A percentile compares a stretch with the other conserved stretches of the same genome.
These are phyloP conservation scores for Eidolon helvum DNA, from an alignment of 2,113 vertebrate genomes.

Conservation along the genomic window DNA sequence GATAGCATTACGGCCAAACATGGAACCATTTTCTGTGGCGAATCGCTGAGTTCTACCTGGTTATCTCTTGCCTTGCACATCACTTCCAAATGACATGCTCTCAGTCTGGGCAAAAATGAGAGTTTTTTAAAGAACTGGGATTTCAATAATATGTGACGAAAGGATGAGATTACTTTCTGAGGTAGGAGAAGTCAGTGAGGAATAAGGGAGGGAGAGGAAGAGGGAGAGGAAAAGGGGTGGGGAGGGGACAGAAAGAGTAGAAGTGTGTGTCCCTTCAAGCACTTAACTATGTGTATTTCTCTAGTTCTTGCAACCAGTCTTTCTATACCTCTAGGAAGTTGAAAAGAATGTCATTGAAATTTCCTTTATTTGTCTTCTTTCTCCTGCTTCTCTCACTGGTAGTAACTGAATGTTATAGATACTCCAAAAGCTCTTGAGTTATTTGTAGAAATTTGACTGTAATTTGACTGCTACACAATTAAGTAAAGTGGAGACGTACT, in stretches of 20 bases:
- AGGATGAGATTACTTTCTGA: conserved; percentile 89
- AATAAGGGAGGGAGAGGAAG: conserved; percentile 76
- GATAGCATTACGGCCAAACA: conserved; percentile 90
- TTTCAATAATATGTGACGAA: conserved; percentile 91
- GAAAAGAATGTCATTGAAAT: conserved; percentile 39
- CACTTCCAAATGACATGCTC: conserved; percentile 91
- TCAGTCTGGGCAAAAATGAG: conserved; percentile 90
- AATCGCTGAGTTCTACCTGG: conserved; percentile 91
- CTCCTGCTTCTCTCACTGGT: neutral
- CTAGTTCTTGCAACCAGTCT: conserved; percentile 48
- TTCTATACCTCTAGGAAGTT: conserved; percentile 14
- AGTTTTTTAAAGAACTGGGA: conserved; percentile 86
- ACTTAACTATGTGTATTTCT: conserved; percentile 68
- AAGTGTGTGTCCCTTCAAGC: conserved; percentile 77
- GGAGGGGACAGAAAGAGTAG: conserved; percentile 80
- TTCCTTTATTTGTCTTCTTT: conserved; percentile 13
- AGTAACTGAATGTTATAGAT: neutral
- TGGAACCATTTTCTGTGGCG: conserved; percentile 90
- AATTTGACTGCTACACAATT: neutral
- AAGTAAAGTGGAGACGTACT: neutral
- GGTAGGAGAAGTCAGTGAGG: conserved; percentile 82
- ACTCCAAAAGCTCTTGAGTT: neutral
- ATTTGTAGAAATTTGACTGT: neutral
- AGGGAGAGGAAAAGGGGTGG: conserved; percentile 70
- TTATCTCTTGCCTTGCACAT: conserved; percentile 91